These are phyloP conservation scores for Anoplopoma fimbria DNA, from an alignment of 2,113 vertebrate species.

Conservation along the genomic window DNA sequence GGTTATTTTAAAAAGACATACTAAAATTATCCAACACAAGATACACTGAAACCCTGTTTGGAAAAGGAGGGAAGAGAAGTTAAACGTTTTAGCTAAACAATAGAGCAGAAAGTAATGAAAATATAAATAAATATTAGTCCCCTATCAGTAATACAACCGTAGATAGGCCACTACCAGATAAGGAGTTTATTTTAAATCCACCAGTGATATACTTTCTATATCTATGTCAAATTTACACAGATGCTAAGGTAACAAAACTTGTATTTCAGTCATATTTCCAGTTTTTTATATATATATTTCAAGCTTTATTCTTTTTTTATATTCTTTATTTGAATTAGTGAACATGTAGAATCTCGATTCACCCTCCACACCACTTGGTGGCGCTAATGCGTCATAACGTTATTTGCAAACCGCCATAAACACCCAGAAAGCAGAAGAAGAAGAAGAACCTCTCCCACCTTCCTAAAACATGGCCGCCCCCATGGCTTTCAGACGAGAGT, in stretches of 20 bases:
- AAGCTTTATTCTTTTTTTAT: too few relatives aligned
- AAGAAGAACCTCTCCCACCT: background rate
- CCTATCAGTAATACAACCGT: background rate
- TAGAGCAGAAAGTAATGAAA: background rate
- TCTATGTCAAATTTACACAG: too few relatives aligned
- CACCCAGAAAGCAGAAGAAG: background rate
- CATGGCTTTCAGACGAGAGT: conserved; percentile 44
- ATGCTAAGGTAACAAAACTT: too few relatives aligned
- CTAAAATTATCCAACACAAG: background rate
- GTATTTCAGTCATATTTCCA: too few relatives aligned
- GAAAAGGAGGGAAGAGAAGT: background rate
- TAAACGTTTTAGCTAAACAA: background rate
- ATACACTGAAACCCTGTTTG: background rate
- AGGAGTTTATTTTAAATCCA: too few relatives aligned
- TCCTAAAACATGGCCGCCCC: conserved; percentile 75
- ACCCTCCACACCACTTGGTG: background rate
- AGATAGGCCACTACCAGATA: background rate
- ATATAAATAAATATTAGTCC: background rate
- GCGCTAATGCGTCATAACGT: background rate
- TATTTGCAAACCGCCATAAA: background rate
- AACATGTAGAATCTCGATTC: background rate
- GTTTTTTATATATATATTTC: too few relatives aligned
- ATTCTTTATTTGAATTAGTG: background rate
- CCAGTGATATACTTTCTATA: too few relatives aligned
- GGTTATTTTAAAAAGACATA: background rate